Base-by-base conservation (phyloP, 2,113 vertebrate genomes). In the Fulmarus glacialis region DNA sequence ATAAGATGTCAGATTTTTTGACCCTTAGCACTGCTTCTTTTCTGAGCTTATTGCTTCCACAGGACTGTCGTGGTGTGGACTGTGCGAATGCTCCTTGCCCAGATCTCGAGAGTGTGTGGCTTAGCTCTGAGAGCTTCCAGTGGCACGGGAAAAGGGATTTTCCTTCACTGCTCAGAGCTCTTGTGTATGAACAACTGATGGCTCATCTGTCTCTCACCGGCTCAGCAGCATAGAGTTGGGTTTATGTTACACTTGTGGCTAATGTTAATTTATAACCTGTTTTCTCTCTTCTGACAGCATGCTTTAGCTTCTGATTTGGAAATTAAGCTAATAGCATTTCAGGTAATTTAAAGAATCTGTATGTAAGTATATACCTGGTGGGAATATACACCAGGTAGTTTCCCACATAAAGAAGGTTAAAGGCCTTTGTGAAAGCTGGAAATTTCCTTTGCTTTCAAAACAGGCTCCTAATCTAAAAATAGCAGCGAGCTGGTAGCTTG, bases 381-480 rank as follows among this genome's bases (percentile, higher is more conserved):
- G 94, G 93, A 85, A 80, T 18, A 66, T 58, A 32, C 26, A 58
- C 77, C 90, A 87, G 89, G 95, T 94, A 77, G 34, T 80, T 97
- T 77, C 93, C 87, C 66, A 36, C 89, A 62, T 27, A 19, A 62
- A 70, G 66, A 60, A 89, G 81, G 91, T 84, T 47, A 79, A 87
- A 90, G 93, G 75, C 83, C 71, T 70, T 74, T 56, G 81, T 63
- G 83, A 89, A 71, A 68, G 80, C 90, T 97, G 93, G 91, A 97
- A 89, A 94, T 89, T 96, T 97, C 94, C 94, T 97, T 86, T 91
- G 73, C 91, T 93, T 96, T 96, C 93, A 71, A 89, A 96, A 71
- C 81, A 85, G 53, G 64, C 83, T 91, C 85, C 72, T 84, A 36
- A 87, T 87, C 95, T 66, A 71, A 95, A 97, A 97, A 96, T 96